A percentile compares a stretch with the other conserved stretches of the same genome.
Conservation (phyloP, 2,888 invertebrate species). For the Alitta virens region DNA sequence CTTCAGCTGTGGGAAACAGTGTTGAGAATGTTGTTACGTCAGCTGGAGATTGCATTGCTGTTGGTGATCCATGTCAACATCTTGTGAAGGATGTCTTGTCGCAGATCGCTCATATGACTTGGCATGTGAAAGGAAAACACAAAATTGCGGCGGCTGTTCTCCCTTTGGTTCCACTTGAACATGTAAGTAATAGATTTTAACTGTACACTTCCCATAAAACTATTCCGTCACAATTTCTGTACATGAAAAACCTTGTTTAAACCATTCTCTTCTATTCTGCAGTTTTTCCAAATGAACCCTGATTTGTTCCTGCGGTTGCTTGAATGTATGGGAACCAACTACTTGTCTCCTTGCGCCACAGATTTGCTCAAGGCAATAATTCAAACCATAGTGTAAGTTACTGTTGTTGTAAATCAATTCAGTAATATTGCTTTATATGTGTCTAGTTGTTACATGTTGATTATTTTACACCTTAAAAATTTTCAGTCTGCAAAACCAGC, state of each 20-base stretch:
- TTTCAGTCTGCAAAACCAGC: too few relatives aligned
- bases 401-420: not conserved
- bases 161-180: conserved; percentile 31
- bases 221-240: too few relatives aligned
- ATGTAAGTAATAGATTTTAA: too few relatives aligned
- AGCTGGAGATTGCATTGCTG: too few relatives aligned
- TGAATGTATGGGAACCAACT: conserved; percentile 50
- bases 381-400: not conserved
- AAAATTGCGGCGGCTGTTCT: conserved; percentile 37
- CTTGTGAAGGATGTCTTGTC: conserved; percentile 9
- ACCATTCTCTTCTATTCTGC: conserved; percentile 7
- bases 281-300: conserved; percentile 23
- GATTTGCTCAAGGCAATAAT: conserved; percentile 61
- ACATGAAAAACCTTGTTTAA: too few relatives aligned
- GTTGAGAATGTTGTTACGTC: too few relatives aligned
- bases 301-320: conserved; percentile 33
- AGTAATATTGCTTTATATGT: not conserved
- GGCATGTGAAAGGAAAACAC: conserved; percentile 47
- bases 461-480: too few relatives aligned
- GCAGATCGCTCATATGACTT: conserved; percentile 32
- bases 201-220: too few relatives aligned
- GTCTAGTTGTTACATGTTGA: too few relatives aligned
- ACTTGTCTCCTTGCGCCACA: conserved; percentile 65
- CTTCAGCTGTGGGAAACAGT: not conserved
- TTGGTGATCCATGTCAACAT: not conserved